Base-by-base conservation (phyloP, 2,797 vertebrate genomes). In the Cetoscarus ocellatus region DNA sequence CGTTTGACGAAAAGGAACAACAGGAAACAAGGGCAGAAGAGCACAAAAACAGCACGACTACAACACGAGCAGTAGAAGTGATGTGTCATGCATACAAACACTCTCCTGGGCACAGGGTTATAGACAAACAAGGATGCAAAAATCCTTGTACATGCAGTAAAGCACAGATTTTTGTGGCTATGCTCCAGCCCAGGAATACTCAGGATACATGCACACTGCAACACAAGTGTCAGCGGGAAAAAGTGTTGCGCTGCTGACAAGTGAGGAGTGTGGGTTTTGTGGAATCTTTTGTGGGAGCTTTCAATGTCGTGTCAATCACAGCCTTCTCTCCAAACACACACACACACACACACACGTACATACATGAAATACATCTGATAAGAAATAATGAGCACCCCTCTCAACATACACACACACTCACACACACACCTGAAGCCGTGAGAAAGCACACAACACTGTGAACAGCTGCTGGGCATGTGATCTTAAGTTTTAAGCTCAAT, bases 351-450 rank as follows among this genome's bases (percentile, higher is more conserved):
- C 34, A 48, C 42, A 56, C 63, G 64, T 44, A 61, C 61, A 72
- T 27, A 62, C 34, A 69, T 19, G 66, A 73, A 15, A 75, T 49
- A 71, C 5, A 17, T 62, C 65, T 67, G 45, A 73, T 64, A 67
- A 67, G 49, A 79, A 76, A 76, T 84, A 86, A 84, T 82, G 62
- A 76, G 61, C 52, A 75, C 39, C 52, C 57, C 61, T 79, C 53
- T 45, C 53, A 60, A 10, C 8, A 13, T 18, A 72, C 55, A 67
- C 58, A 72, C 54, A 76, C 34, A 47, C 19, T 12, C 43, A 14
- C 14, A 79, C 44, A 65, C 64, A 53, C 43, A 49, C 49, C 39
- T 53, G 43, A 38, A 77, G 38, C 42, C 36, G 71, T 36, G 19
- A 56, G 65, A 63, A 43, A 73, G 40, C 44, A 39, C 40, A 53